These are phyloP conservation scores for Malacoctenus gilli DNA, from an alignment of 2,797 vertebrate genomes.

Conservation along the genomic window DNA sequence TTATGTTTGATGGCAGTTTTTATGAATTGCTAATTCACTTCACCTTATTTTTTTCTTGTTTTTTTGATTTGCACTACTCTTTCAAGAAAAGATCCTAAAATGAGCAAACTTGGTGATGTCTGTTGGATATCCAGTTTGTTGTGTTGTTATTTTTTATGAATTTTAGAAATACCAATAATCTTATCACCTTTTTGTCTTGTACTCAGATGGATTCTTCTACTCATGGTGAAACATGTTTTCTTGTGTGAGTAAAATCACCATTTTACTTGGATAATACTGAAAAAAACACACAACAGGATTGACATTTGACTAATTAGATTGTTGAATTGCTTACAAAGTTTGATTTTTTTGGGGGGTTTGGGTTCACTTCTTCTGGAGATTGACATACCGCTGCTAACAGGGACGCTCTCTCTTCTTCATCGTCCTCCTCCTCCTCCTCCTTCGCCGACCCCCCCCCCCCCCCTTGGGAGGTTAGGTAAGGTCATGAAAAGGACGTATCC, in stretches of 20 bases:
- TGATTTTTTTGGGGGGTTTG: constrained; percentile 41
- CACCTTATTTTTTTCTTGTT: constrained; percentile 56
- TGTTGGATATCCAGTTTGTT: constrained; percentile 75
- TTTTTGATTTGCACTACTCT: constrained; percentile 76
- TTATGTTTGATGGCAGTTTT: constrained; percentile 69
- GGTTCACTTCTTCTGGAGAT: constrained; percentile 69
- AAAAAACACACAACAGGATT: constrained; percentile 40
- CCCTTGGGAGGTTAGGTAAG: constrained; percentile 49
- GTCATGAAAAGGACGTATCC: constrained; percentile 76
- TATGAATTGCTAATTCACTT: constrained; percentile 71
- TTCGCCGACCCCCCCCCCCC: constrained; percentile 52
- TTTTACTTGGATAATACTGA: constrained; percentile 70
- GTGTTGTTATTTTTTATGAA: constrained; percentile 71
- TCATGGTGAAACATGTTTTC: constrained; percentile 79
- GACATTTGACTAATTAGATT: constrained; percentile 50
- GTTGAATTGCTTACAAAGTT: constrained; percentile 66
- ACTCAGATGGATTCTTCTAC: constrained; percentile 74
- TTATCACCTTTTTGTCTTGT: constrained; percentile 76
- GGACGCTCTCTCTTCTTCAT: constrained; percentile 64
- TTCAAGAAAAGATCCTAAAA: constrained; percentile 72
- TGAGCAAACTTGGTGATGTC: constrained; percentile 67
- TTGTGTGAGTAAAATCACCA: constrained; percentile 76
- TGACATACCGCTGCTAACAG: constrained; percentile 82
- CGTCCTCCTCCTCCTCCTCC: constrained; percentile 63
- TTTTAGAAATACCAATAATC: constrained; percentile 70